phyloP scores from a whole-genome alignment of 2,888 invertebrate genomes.

The Nemoura dubitans region DNA sequence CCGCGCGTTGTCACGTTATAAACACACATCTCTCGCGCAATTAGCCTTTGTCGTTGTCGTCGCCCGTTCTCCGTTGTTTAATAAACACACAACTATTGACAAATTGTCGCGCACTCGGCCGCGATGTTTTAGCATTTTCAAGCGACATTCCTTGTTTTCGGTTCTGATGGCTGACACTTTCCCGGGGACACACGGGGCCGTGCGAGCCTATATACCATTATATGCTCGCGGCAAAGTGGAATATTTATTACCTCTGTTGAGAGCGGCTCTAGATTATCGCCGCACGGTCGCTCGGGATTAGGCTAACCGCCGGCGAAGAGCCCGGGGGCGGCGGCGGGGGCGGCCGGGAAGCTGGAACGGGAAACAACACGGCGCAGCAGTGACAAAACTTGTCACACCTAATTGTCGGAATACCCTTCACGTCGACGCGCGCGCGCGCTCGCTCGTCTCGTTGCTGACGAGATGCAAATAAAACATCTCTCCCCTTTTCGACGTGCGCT shows the following conservation, averaged over 20 bases:
- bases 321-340: too few species aligned
- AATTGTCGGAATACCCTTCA: constrained; percentile 22
- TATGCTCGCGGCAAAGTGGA: neutral
- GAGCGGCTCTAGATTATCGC: constrained; percentile 1
- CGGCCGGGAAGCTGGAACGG: neutral
- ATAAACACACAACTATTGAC: neutral
- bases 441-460: neutral
- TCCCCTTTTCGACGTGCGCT: neutral
- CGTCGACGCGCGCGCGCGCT: neutral
- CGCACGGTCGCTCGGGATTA: neutral
- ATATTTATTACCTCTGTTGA: constrained; percentile 29
- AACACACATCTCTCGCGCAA: neutral
- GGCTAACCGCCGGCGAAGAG: constrained; percentile 1
- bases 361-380: neutral
- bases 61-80: neutral
- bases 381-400: constrained; percentile 25
- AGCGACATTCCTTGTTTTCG: constrained; percentile 14
- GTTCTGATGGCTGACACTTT: constrained; percentile 9
- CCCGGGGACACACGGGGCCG: neutral
- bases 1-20: neutral
- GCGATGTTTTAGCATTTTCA: neutral
- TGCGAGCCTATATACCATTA: neutral
- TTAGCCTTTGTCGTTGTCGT: neutral
- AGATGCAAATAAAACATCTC: neutral
- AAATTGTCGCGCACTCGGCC: neutral